phyloP scores from a whole-genome alignment of 2,797 vertebrate species.

The Tamandua tetradactyla region DNA sequence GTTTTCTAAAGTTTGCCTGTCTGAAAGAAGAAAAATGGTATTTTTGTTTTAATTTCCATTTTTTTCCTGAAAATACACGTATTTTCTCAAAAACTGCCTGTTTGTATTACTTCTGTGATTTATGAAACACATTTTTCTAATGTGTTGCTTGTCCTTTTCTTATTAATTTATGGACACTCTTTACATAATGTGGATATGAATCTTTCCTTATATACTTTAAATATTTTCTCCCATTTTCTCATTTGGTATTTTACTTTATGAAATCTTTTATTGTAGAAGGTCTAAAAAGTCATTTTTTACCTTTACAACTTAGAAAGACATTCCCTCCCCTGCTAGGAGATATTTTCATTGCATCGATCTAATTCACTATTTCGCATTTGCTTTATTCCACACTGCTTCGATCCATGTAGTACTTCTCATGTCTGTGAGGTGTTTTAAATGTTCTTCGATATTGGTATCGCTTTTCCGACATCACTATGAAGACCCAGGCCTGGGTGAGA shows the following conservation, averaged over 20 bases:
- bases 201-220: not conserved
- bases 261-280: not conserved
- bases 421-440: not conserved
- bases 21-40: not conserved
- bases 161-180: not conserved
- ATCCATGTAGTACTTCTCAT: not conserved
- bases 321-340: too few relatives aligned
- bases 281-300: not conserved
- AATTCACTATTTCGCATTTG: not conserved
- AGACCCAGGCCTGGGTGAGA: too few relatives aligned
- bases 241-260: not conserved
- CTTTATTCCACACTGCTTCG: not conserved
- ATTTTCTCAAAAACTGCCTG: not conserved
- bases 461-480: not conserved
- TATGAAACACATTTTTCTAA: not conserved
- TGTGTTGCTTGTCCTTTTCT: not conserved
- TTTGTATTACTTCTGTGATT: not conserved
- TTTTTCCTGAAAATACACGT: too few relatives aligned
- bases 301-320: not conserved
- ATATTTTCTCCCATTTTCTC: not conserved
- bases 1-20: not conserved
- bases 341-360: not conserved
- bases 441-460: not conserved
- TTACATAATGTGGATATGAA: not conserved
- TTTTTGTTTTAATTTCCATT: not conserved